A percentile compares a stretch with the other conserved stretches of the same genome.
Conservation (phyloP, 1,140 invertebrate genomes). For the Amyelois transitella region DNA sequence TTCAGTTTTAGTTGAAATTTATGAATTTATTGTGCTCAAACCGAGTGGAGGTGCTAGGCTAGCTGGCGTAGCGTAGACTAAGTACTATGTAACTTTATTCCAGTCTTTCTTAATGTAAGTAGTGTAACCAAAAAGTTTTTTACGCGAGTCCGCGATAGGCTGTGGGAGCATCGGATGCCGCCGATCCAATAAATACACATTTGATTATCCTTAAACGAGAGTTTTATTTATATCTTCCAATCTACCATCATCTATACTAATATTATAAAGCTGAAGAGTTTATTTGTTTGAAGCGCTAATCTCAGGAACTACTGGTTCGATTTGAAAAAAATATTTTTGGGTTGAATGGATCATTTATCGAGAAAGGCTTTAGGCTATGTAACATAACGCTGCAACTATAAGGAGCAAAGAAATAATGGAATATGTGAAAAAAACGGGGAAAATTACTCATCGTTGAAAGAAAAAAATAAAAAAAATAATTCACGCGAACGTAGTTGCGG, state of each 20-base stretch:
- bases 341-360: too few relatives aligned
- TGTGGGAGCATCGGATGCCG: neutral
- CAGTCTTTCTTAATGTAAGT: neutral
- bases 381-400: too few relatives aligned
- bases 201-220: neutral
- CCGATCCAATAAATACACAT: neutral
- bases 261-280: too few relatives aligned
- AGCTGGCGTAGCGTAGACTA: neutral
- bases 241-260: neutral
- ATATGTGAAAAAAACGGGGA: too few relatives aligned
- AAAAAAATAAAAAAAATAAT: too few relatives aligned
- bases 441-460: too few relatives aligned
- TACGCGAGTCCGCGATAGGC: neutral
- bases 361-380: too few relatives aligned
- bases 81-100: neutral
- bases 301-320: too few relatives aligned
- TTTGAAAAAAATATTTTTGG: too few relatives aligned
- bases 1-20: neutral
- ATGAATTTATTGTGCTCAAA: constrained; percentile 3
- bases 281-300: too few relatives aligned
- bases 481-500: too few relatives aligned
- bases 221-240: neutral
- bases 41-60: neutral
- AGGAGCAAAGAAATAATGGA: too few relatives aligned
- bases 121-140: neutral